A percentile compares a stretch with the other conserved stretches of the same genome.
Conservation (phyloP, 30 jellyfish, hydroid and myxozoan genomes). For the Cassiopea andromeda region DNA sequence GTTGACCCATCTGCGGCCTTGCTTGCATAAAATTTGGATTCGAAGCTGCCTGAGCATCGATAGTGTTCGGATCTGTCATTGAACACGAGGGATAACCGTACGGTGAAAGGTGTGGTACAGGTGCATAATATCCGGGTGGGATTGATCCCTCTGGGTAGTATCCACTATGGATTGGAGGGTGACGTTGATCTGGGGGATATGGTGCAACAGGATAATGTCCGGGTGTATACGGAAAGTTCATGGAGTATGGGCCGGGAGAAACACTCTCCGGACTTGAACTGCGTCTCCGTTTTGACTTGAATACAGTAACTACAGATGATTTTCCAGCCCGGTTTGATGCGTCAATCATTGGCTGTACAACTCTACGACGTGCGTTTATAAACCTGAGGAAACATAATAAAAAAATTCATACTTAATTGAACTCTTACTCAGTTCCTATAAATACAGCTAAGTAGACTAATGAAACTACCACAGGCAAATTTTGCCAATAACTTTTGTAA, state of each 20-base stretch:
- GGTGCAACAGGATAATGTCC: conserved; percentile 91
- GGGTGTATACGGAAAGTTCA: conserved; percentile 89
- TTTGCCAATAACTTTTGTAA: too few species aligned
- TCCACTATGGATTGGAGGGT: conserved; percentile 86
- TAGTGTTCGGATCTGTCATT: conserved; percentile 42
- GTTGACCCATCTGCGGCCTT: conserved; percentile 70
- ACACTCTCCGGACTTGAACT: conserved; percentile 96
- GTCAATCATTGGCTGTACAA: conserved; percentile 99
- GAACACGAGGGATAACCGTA: conserved; percentile 64
- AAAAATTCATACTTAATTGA: not conserved
- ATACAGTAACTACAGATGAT: conserved; percentile 98
- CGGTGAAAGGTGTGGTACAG: conserved; percentile 81
- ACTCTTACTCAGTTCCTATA: not conserved
- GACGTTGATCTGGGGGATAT: conserved; percentile 89
- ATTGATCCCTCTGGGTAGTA: conserved; percentile 85
- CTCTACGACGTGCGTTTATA: conserved; percentile 96
- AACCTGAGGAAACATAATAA: conserved; percentile 66
- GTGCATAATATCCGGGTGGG: conserved; percentile 86
- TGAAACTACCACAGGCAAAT: too few species aligned
- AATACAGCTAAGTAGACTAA: too few species aligned
- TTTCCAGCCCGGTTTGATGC: conserved; percentile 99
- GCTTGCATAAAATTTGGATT: conserved; percentile 66
- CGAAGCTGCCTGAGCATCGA: conserved; percentile 62
- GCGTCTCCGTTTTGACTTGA: conserved; percentile 91
- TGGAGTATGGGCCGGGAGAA: conserved; percentile 92